Percentiles rank a stretch among this genome's conserved stretches.
Evolutionary conservation across 2,797 vertebrate genomes (phyloP).

Genomic region (Sparus aurata): DNA sequence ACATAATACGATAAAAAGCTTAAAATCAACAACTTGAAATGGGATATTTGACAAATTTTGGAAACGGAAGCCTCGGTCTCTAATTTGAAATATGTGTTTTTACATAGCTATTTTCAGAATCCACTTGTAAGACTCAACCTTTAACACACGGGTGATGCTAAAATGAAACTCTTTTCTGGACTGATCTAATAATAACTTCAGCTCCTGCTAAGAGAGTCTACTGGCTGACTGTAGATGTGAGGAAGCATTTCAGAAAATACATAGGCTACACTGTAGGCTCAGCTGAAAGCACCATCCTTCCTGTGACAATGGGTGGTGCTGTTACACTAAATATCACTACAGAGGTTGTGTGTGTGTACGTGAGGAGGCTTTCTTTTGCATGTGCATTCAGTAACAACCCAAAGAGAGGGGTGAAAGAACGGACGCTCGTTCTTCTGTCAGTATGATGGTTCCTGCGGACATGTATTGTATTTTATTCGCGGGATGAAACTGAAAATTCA

Average conservation of each 20-base stretch:
- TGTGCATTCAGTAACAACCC: conserved; percentile 28
- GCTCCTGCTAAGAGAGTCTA: too few relatives aligned
- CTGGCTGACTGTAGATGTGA: background rate
- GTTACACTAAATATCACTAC: conserved; percentile 46
- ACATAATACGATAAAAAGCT: background rate
- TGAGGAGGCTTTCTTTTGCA: background rate
- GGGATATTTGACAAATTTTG: background rate
- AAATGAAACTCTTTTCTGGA: background rate
- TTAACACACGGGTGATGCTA: background rate
- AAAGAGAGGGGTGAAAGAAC: conserved; percentile 13
- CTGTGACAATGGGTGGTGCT: conserved; percentile 64
- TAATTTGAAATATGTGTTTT: background rate
- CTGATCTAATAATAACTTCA: background rate
- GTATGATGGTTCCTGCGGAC: background rate
- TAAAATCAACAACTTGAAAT: background rate
- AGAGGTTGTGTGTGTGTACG: background rate
- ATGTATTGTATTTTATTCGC: background rate
- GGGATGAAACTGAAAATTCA: accelerated
- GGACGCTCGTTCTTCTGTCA: background rate
- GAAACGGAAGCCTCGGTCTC: accelerated
- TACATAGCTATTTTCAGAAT: too few relatives aligned
- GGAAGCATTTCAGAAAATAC: background rate
- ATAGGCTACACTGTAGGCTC: background rate
- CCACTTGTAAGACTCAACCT: background rate
- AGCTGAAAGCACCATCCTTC: conserved; percentile 1